Conservation (phyloP, 2,797 vertebrate genomes). For the Decapterus maruadsi region DNA sequence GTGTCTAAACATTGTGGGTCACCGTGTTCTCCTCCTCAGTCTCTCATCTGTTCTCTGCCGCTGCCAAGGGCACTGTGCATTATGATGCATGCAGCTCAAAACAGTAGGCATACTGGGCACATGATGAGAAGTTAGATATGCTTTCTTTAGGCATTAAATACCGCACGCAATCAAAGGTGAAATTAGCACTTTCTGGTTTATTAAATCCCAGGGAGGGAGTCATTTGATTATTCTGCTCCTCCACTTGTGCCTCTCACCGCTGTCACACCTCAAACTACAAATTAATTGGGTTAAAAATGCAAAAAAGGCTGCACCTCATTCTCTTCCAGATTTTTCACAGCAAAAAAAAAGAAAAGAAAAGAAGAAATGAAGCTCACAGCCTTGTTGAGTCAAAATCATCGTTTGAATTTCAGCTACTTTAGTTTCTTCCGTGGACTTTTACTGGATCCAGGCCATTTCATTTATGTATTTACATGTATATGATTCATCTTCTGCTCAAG, state of each 20-base stretch:
- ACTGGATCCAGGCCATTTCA: constrained; percentile 28
- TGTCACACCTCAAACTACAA: constrained; percentile 80
- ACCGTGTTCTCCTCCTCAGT: constrained; percentile 23
- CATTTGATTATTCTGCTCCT: constrained; percentile 76
- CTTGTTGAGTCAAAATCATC: constrained; percentile 17
- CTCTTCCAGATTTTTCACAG: constrained; percentile 45
- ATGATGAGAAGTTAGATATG: constrained; percentile 69
- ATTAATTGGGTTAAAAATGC: constrained; percentile 78
- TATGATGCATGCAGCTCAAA: constrained; percentile 41
- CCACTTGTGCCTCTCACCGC: constrained; percentile 65
- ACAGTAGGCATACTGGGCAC: constrained; percentile 54
- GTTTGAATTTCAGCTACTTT: constrained; percentile 45
- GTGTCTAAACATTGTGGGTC: constrained; percentile 42
- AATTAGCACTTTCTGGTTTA: constrained; percentile 81
- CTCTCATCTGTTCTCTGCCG: constrained; percentile 38
- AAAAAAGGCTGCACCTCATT: constrained; percentile 50
- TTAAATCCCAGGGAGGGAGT: constrained; percentile 74
- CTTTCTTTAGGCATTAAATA: constrained; percentile 76
- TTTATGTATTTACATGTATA: constrained; percentile 48
- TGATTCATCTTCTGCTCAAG: constrained; percentile 46
- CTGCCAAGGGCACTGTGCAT: constrained; percentile 35
- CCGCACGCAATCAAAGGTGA: constrained; percentile 78
- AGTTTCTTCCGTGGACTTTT: constrained; percentile 17
- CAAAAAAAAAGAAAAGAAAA: constrained; percentile 32
- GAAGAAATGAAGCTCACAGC: neutral